These are phyloP conservation scores for Zapus hudsonius DNA, from an alignment of 2,113 vertebrate species.

Conservation along the genomic window DNA sequence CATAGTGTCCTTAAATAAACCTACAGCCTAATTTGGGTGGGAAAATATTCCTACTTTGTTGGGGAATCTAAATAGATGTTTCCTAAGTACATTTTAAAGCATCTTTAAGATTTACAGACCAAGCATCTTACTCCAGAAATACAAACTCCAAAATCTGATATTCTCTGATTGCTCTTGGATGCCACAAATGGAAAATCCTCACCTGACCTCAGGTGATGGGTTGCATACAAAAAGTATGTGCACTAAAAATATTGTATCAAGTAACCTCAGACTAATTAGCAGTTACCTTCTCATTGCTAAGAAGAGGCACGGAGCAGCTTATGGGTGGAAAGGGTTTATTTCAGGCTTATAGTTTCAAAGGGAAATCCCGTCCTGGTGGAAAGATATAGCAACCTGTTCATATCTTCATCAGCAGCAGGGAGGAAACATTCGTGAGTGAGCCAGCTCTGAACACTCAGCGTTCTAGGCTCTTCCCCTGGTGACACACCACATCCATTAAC, in stretches of 20 bases:
- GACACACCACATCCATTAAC: no score
- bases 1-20: background rate
- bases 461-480: no score
- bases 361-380: no score
- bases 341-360: no score
- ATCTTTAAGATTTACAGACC: background rate
- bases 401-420: no score
- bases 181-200: background rate
- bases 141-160: background rate
- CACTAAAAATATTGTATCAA: background rate
- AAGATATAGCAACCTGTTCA: no score
- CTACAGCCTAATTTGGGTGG: background rate
- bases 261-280: background rate
- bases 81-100: slow-evolving; percentile 40
- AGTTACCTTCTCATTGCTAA: no score
- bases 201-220: background rate
- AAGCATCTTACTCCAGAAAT: background rate
- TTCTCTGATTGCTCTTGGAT: background rate
- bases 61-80: slow-evolving; percentile 25
- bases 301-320: no score
- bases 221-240: background rate
- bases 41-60: background rate
- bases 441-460: no score
- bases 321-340: no score
- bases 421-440: no score